These are phyloP conservation scores for Phodopus roborovskii DNA, from an alignment of 2,113 vertebrate genomes.

Conservation along the genomic window DNA sequence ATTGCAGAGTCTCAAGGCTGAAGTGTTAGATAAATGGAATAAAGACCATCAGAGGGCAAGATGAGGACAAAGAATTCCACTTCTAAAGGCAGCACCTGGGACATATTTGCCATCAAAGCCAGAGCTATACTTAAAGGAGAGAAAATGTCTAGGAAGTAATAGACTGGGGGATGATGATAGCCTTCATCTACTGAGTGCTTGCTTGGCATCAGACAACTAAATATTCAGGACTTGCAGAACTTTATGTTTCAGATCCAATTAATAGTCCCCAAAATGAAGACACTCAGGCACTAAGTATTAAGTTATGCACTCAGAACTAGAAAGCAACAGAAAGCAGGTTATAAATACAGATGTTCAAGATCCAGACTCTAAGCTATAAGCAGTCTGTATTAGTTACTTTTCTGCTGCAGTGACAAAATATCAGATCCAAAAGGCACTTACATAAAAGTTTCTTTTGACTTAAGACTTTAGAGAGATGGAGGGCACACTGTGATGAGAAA, in stretches of 20 bases:
- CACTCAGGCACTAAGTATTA: background rate
- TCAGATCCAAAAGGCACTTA: background rate
- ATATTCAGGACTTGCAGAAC: background rate
- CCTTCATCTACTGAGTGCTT: background rate
- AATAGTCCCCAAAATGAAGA: background rate
- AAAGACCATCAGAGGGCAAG: background rate
- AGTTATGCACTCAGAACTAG: background rate
- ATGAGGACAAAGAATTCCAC: background rate
- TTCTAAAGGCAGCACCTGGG: background rate
- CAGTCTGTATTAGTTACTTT: background rate
- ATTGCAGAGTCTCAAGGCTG: fast-evolving
- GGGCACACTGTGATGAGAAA: background rate
- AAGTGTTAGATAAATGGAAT: fast-evolving
- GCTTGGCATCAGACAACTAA: background rate
- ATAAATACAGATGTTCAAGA: background rate
- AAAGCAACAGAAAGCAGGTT: background rate
- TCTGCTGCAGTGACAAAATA: background rate
- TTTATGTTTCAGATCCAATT: background rate
- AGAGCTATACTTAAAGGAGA: background rate
- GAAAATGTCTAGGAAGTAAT: background rate
- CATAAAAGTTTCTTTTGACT: background rate
- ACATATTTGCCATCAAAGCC: fast-evolving
- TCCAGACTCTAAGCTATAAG: background rate
- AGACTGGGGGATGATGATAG: fast-evolving
- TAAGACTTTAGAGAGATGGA: background rate